A percentile compares a stretch with the other conserved stretches of the same genome.
Conservation (phyloP, 2,113 vertebrate species). For the Beaufortia kweichowensis region DNA sequence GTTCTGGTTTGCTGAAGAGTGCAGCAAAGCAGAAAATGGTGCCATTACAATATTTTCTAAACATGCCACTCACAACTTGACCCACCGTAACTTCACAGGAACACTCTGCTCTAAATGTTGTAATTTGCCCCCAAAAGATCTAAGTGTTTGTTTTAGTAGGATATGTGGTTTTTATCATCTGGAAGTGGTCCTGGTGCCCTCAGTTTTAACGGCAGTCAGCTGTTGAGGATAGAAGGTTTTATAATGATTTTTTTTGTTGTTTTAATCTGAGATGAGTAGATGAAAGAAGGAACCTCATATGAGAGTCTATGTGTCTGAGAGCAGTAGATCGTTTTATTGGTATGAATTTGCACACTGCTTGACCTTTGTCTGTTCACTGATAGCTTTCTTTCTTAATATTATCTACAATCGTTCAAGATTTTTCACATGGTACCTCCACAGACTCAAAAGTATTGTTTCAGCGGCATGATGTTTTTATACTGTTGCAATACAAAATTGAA, state of each 20-base stretch:
- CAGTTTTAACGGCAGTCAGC: not conserved
- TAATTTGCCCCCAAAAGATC: slow-evolving; percentile 38
- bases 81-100: slow-evolving; percentile 17
- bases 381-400: slow-evolving; percentile 58
- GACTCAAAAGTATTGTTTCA: slow-evolving; percentile 22
- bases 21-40: slow-evolving; percentile 75
- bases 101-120: slow-evolving; percentile 55
- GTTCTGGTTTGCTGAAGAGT: slow-evolving; percentile 71
- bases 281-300: not conserved
- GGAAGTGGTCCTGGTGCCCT: not conserved
- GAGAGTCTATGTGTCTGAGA: slow-evolving; percentile 50
- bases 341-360: slow-evolving; percentile 61
- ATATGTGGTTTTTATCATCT: slow-evolving; percentile 18
- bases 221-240: not conserved
- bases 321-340: slow-evolving; percentile 57
- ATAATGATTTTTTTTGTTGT: not conserved
- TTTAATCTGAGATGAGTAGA: not conserved
- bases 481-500: not conserved
- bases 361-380: slow-evolving; percentile 54
- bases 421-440: slow-evolving; percentile 3
- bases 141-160: slow-evolving; percentile 50
- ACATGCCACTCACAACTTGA: slow-evolving; percentile 72
- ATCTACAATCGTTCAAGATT: slow-evolving; percentile 55
- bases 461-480: not conserved
- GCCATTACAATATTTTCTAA: slow-evolving; percentile 68